phyloP scores from a whole-genome alignment of 1,140 invertebrate species.

The Dreissena rostriformis region DNA sequence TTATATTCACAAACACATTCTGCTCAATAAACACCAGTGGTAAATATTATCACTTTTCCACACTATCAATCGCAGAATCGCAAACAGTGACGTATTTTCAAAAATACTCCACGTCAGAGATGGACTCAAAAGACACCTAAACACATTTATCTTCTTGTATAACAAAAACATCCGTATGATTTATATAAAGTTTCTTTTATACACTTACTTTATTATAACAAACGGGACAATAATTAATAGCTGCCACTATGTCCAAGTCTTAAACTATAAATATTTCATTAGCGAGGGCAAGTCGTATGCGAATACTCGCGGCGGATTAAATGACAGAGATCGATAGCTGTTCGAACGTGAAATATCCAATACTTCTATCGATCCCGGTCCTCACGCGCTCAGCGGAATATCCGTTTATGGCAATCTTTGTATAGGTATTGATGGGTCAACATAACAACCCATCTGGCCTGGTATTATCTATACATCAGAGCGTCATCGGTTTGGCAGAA shows the following conservation, averaged over 20 bases:
- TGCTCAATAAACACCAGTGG: no score
- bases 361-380: constrained; percentile 46
- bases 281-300: neutral
- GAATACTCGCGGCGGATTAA: constrained; percentile 1
- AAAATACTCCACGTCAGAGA: neutral
- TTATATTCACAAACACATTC: no score
- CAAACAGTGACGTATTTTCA: neutral
- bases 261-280: constrained; percentile 31
- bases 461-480: neutral
- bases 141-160: neutral
- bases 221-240: neutral
- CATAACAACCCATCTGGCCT: neutral
- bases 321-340: constrained; percentile 37
- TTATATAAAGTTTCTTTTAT: neutral
- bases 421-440: constrained; percentile 1
- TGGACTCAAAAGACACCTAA: neutral
- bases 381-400: neutral
- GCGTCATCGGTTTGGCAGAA: neutral
- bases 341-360: constrained; percentile 38
- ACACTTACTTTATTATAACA: neutral
- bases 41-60: no score
- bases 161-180: neutral
- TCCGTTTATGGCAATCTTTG: neutral
- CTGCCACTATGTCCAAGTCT: neutral
- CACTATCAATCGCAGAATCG: no score